A percentile compares a stretch with the other conserved stretches of the same genome.
Evolutionary conservation across 2,797 vertebrate species (phyloP).

Genomic region (Molossus molossus): DNA sequence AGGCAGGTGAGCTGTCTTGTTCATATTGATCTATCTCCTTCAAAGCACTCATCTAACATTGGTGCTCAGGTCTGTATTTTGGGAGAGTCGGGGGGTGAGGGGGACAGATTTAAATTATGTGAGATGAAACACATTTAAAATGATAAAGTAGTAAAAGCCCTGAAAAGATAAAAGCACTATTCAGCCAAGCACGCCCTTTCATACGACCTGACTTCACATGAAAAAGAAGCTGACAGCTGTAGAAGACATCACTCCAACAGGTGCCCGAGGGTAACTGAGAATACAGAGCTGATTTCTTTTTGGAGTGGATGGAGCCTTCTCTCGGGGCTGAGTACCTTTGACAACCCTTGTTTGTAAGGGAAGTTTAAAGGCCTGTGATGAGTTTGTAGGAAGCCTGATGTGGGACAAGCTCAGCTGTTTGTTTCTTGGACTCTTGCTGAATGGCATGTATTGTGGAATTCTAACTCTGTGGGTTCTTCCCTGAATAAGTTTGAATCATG

Average conservation of each 20-base stretch:
- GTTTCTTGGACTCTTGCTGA: background rate
- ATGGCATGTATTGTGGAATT: background rate
- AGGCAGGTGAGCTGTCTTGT: background rate
- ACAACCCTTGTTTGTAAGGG: conserved; percentile 37
- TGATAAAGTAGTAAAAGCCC: background rate
- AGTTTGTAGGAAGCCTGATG: background rate
- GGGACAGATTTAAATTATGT: conserved; percentile 17
- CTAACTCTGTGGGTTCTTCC: conserved; percentile 22
- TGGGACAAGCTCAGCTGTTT: conserved; percentile 14
- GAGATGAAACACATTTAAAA: conserved; percentile 28
- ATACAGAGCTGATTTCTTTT: conserved; percentile 30
- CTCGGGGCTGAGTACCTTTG: background rate
- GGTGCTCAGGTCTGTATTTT: background rate
- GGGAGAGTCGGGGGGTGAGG: too few species aligned
- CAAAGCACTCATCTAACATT: background rate
- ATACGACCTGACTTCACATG: conserved; percentile 27
- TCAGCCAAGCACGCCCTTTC: conserved; percentile 48
- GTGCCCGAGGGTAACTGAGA: conserved; percentile 13
- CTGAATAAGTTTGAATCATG: background rate
- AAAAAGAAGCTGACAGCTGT: conserved; percentile 22
- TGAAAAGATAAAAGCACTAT: background rate
- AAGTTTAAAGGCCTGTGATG: background rate
- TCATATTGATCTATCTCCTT: background rate
- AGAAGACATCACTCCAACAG: background rate
- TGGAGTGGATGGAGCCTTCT: background rate